Evolutionary conservation across 30 jellyfish, hydroid and myxozoan genomes (phyloP).

Genomic region (Hydractinia symbiolongicarpus): DNA sequence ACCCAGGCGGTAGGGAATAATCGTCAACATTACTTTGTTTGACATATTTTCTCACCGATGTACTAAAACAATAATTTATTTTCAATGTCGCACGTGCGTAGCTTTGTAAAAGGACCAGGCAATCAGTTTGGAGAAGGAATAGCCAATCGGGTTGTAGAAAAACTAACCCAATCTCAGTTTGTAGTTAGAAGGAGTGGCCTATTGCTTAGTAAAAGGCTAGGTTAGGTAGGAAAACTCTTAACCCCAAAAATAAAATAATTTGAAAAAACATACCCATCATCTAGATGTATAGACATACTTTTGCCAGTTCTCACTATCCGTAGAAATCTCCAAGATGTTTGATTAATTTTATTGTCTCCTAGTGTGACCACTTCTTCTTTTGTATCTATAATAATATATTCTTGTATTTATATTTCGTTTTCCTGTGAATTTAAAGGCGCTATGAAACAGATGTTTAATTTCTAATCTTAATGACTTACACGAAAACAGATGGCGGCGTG

Average conservation of each 20-base stretch:
- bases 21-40: constrained; percentile 1
- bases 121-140: background rate
- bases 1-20: background rate
- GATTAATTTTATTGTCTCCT: constrained; percentile 31
- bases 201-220: too few relatives aligned
- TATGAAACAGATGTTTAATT: too few relatives aligned
- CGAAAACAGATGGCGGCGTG: too few relatives aligned
- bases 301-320: constrained; percentile 8
- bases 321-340: constrained; percentile 21
- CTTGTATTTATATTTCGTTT: background rate
- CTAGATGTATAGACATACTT: constrained; percentile 18
- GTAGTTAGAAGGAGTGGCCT: too few relatives aligned
- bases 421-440: too few relatives aligned
- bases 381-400: background rate
- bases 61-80: background rate
- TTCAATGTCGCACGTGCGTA: background rate
- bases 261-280: constrained; percentile 24
- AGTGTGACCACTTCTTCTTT: constrained; percentile 25
- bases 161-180: too few relatives aligned
- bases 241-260: background rate
- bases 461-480: too few relatives aligned
- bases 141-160: background rate
- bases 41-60: constrained; percentile 18
- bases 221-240: too few relatives aligned
- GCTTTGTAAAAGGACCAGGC: background rate